Evolutionary conservation across 2,797 vertebrate species (phyloP).

Genomic region (Enteromius mattozi): DNA sequence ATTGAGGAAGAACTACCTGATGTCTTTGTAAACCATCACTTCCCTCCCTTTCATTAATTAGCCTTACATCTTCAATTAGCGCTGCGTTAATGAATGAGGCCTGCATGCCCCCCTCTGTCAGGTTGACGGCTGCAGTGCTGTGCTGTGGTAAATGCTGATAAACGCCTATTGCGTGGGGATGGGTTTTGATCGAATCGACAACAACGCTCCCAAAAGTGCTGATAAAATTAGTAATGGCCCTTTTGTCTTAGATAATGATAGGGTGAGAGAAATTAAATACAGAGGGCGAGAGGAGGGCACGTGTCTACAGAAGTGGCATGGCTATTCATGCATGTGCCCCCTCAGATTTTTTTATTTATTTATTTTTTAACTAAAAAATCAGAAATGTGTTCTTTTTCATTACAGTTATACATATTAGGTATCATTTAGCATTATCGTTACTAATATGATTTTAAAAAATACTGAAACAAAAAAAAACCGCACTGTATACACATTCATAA

Average conservation of each 20-base stretch:
- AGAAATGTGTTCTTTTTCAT: not conserved
- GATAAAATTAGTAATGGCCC: conserved; percentile 24
- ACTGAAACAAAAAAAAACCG: not conserved
- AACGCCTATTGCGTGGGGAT: conserved; percentile 76
- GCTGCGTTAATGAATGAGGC: conserved; percentile 88
- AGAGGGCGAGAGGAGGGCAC: conserved; percentile 13
- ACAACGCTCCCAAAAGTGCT: conserved; percentile 18
- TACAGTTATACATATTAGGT: not conserved
- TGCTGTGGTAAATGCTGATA: conserved; percentile 86
- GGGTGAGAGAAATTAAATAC: not conserved
- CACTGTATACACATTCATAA: not conserved
- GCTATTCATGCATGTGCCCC: not conserved
- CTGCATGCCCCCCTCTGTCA: conserved; percentile 79
- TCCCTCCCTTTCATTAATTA: conserved; percentile 77
- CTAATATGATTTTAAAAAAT: not conserved
- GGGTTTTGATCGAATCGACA: not conserved
- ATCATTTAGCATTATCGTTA: not conserved
- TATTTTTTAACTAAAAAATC: not conserved
- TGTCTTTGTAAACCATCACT: conserved; percentile 14
- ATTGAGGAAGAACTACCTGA: conserved; percentile 34
- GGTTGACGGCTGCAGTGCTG: conserved; percentile 75
- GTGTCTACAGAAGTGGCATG: not conserved
- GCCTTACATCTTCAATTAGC: conserved; percentile 84
- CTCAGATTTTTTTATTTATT: not conserved
- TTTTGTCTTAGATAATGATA: conserved; percentile 32